Conservation (phyloP, 2,113 vertebrate species). For the Sakesphorus luctuosus region DNA sequence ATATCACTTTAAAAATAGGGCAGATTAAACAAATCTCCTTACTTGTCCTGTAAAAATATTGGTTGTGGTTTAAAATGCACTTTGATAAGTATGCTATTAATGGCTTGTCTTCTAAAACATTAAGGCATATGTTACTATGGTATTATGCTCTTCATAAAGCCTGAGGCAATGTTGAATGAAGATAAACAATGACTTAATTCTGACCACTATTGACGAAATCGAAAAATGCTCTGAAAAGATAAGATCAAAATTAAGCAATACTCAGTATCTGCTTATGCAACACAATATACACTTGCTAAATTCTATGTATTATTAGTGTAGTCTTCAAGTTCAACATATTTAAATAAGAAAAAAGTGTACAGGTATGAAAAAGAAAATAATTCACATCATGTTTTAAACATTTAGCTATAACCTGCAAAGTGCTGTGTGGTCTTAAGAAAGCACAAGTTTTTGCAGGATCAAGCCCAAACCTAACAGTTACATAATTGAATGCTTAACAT, state of each 20-base stretch:
- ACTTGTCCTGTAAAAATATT: constrained; percentile 75
- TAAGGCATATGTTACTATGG: background rate
- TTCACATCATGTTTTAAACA: background rate
- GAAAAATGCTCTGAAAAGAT: background rate
- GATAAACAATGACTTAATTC: background rate
- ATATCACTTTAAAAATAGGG: constrained; percentile 79
- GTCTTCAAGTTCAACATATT: background rate
- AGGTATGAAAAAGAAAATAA: background rate
- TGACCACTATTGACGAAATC: background rate
- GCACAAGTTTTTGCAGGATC: background rate
- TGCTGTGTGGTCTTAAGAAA: background rate
- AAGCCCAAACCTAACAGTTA: background rate
- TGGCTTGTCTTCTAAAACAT: constrained; percentile 14
- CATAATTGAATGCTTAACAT: background rate
- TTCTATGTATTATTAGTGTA: background rate
- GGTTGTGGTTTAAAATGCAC: constrained; percentile 31
- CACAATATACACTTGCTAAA: background rate
- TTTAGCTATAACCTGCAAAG: background rate
- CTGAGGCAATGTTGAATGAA: background rate
- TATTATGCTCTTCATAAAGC: constrained; percentile 22
- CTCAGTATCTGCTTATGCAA: background rate
- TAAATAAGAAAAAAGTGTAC: background rate
- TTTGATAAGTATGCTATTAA: constrained; percentile 37
- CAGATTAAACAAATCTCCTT: constrained; percentile 85
- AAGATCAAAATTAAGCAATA: constrained; percentile 37